Base-by-base conservation (phyloP, 2,113 vertebrate genomes). In the Rhinichthys klamathensis region DNA sequence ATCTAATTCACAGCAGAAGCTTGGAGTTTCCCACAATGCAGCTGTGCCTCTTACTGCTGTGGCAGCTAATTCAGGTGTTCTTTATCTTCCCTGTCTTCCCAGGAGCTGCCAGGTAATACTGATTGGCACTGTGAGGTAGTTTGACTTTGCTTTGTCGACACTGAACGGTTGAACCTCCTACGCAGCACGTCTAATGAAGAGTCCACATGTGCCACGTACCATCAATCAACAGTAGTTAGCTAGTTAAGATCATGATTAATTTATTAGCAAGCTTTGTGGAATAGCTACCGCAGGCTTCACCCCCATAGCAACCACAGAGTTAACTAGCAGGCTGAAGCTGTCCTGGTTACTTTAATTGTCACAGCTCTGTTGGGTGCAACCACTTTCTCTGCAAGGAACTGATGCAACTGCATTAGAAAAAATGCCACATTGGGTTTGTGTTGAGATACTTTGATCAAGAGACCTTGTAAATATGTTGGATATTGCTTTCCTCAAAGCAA, bases 171-270 rank as follows among this genome's bases (percentile, higher is more conserved):
- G 41, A 69, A 69, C 60, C 9, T 81, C 61, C 79, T 49, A 80
- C 78, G 7, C 80, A 69, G 80, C 63, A 81, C 0, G 27, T 54
- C 63, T 81, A 81, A 69, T 69, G 80, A 81, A 81, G 80, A 51
- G 61, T 35, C 80, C 4, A 15, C 60, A 46, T 69, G 41, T 67
- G 80, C 63, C 80, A 30, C 10, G 5, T 51, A 51, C 41, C 61
- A 81, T 81, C 80, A 65, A 81, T 81, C 80, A 81, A 81, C 41
- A 81, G 79, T 51, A 51, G 61, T 81, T 54, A 69, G 18, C 44
- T 32, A 69, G 80, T 81, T 27, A 69, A 54, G 80, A 35, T 81
- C 61, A 51, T 81, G 35, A 67, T 81, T 30, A 51, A 80, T 51
- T 67, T n/a, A 81, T 54, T 51, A 81, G 80, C 61, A 51, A 51